phyloP scores from a whole-genome alignment of 1,140 invertebrate species.

The Microplitis mediator region DNA sequence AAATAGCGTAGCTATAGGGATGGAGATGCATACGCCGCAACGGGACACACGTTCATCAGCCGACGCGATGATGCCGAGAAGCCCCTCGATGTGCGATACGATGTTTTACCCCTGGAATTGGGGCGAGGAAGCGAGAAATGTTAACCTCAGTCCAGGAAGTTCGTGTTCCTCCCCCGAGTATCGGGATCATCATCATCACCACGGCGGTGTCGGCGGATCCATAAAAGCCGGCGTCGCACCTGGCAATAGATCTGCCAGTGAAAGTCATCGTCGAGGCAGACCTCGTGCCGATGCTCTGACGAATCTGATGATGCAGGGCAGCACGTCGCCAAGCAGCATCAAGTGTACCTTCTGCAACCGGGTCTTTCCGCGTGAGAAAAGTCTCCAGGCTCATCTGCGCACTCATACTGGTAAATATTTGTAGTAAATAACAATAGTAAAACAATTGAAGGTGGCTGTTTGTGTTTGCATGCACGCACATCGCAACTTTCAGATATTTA shows the following conservation, averaged over 20 bases:
- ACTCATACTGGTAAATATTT: conserved; percentile 74
- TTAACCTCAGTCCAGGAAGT: conserved; percentile 56
- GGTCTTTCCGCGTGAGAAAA: conserved; percentile 83
- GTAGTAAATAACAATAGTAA: not conserved
- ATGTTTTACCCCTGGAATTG: conserved; percentile 57
- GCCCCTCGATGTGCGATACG: conserved; percentile 54
- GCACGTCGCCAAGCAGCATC: conserved; percentile 73
- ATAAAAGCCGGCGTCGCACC: conserved; percentile 21
- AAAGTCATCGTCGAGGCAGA: conserved; percentile 66
- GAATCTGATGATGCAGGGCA: conserved; percentile 75
- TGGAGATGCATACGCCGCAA: conserved; percentile 52
- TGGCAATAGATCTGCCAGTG: conserved; percentile 31
- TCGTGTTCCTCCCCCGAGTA: conserved; percentile 60
- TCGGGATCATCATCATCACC: conserved; percentile 29
- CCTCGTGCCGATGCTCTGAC: conserved; percentile 77
- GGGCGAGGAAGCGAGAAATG: conserved; percentile 56
- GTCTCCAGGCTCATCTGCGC: conserved; percentile 78
- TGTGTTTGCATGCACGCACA: too few species aligned
- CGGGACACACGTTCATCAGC: conserved; percentile 39
- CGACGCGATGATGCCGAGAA: conserved; percentile 39
- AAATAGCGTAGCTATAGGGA: conserved; percentile 10
- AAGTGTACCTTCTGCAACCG: conserved; percentile 77
- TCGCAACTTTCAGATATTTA: not conserved
- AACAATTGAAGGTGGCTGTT: too few species aligned
- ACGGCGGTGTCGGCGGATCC: not conserved